Conservation (phyloP, 2,113 vertebrate species). For the Saccopteryx leptura region DNA sequence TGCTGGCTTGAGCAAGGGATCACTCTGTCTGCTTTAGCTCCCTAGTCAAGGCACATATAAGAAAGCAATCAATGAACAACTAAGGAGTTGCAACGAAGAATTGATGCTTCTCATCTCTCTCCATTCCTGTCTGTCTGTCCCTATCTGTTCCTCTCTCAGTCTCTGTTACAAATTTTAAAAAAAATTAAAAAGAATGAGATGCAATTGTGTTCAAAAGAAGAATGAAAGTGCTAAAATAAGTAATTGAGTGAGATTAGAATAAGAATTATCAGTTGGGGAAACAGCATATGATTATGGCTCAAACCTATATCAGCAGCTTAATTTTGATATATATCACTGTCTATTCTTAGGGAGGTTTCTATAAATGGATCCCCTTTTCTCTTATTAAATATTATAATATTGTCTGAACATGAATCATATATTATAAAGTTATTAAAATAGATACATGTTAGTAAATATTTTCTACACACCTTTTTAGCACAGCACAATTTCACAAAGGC, state of each 20-base stretch:
- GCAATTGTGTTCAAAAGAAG: not conserved
- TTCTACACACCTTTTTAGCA: not conserved
- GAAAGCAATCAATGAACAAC: too few relatives aligned
- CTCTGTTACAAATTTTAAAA: too few relatives aligned
- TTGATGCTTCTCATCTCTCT: too few relatives aligned
- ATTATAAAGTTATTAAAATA: not conserved
- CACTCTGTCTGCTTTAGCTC: too few relatives aligned
- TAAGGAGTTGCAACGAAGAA: too few relatives aligned
- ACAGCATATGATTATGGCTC: not conserved
- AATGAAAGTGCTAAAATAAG: not conserved
- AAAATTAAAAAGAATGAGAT: not conserved
- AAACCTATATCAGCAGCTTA: not conserved
- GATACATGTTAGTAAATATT: not conserved
- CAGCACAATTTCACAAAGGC: not conserved
- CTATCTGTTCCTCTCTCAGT: too few relatives aligned
- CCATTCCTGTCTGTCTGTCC: too few relatives aligned
- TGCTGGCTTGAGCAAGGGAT: too few relatives aligned
- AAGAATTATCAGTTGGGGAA: not conserved
- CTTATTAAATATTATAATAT: not conserved
- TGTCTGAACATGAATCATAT: not conserved
- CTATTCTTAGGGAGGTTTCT: not conserved
- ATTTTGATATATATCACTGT: not conserved
- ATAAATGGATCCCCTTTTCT: not conserved
- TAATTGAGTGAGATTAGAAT: not conserved
- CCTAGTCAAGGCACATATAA: too few relatives aligned